Evolutionary conservation across 2,888 invertebrate species (phyloP).

Genomic region (Parasteatoda lunata): DNA sequence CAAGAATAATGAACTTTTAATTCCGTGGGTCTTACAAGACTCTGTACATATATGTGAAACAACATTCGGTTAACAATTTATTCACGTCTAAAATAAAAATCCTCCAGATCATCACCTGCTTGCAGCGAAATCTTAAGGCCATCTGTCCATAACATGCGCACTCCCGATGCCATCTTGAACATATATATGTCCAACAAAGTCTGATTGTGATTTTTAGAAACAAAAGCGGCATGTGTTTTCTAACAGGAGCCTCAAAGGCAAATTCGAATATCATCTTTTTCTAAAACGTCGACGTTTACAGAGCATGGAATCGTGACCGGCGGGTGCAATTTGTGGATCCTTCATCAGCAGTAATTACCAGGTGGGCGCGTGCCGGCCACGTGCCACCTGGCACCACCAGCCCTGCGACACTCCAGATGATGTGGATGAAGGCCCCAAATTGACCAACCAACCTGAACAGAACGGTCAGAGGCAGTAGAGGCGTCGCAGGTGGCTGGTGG

Average conservation of each 20-base stretch:
- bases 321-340: background rate
- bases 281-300: background rate
- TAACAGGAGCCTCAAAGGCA: background rate
- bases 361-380: slow-evolving; percentile 26
- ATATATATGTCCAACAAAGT: background rate
- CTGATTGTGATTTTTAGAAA: background rate
- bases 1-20: no score
- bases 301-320: background rate
- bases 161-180: background rate
- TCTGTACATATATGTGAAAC: no score
- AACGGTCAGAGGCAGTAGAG: background rate
- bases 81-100: background rate
- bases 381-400: slow-evolving; percentile 9
- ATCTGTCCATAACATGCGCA: background rate
- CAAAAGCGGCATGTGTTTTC: background rate
- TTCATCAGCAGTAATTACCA: background rate
- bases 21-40: no score
- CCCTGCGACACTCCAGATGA: background rate
- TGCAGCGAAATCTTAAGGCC: no score
- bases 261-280: no score
- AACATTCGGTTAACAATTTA: background rate
- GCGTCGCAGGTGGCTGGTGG: slow-evolving; percentile 24
- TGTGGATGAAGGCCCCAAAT: slow-evolving; percentile 14
- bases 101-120: background rate
- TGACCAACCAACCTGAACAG: slow-evolving; percentile 45